These are phyloP conservation scores for Polyploca ridens DNA, from an alignment of 2,888 invertebrate genomes.

Conservation along the genomic window DNA sequence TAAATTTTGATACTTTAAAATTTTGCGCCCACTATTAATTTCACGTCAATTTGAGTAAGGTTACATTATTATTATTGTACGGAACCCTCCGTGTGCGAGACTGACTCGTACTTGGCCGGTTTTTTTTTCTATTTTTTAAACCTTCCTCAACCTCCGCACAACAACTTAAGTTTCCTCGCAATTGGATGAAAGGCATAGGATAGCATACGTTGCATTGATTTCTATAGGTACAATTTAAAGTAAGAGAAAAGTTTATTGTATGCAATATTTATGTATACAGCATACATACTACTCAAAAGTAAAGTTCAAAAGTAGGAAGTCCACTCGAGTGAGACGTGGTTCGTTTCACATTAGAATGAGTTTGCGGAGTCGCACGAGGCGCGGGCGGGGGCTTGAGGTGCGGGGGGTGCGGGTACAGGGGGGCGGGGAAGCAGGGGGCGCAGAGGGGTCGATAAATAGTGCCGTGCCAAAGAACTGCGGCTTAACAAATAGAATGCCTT, in stretches of 20 bases:
- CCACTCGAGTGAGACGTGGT: conserved; percentile 12
- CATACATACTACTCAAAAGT: not conserved
- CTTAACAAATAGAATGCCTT: not conserved
- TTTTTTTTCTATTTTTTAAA: too few relatives aligned
- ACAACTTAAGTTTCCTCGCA: too few relatives aligned
- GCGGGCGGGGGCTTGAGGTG: too few relatives aligned
- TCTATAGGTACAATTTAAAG: not conserved
- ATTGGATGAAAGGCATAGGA: too few relatives aligned
- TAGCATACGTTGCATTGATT: too few relatives aligned
- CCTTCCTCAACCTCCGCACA: too few relatives aligned
- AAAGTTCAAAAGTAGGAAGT: conserved; percentile 19
- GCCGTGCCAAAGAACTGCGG: not conserved
- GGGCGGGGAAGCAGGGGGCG: not conserved
- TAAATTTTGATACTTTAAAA: too few relatives aligned
- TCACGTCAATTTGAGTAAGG: too few relatives aligned
- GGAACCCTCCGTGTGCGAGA: too few relatives aligned
- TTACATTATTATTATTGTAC: too few relatives aligned
- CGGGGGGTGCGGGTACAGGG: not conserved
- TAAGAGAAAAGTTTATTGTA: not conserved
- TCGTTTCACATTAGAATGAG: conserved; percentile 14
- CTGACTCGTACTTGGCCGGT: too few relatives aligned
- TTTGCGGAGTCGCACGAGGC: conserved; percentile 3
- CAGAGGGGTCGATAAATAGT: conserved; percentile 3
- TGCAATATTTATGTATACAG: not conserved
- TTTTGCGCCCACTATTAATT: too few relatives aligned